phyloP scores from a whole-genome alignment of 2,888 invertebrate species.

The Parelbella ahira region DNA sequence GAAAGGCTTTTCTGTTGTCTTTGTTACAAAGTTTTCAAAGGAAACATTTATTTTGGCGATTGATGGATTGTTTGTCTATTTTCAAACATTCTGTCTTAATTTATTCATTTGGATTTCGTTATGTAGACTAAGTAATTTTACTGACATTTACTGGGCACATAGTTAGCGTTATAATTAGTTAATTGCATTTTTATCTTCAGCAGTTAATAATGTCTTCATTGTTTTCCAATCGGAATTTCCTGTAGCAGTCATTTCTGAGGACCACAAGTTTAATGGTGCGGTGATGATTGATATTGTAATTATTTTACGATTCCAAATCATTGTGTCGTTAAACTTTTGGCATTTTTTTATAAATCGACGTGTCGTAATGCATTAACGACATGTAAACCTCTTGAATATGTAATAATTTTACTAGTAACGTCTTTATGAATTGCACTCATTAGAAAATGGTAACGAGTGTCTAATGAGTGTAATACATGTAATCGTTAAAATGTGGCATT shows the following conservation, averaged over 20 bases:
- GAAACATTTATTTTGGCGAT: constrained; percentile 11
- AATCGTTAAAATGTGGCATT: no score
- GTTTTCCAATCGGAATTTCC: constrained; percentile 5
- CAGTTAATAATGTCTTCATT: constrained; percentile 13
- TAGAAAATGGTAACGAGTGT: no score
- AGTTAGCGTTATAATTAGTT: background rate
- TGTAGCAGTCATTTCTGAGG: constrained; percentile 1
- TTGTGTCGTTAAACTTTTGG: constrained; percentile 1
- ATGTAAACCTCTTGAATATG: no score
- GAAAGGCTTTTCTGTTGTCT: constrained; percentile 5
- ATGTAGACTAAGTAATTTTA: no score
- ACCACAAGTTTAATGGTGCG: constrained; percentile 9
- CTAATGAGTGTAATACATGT: no score
- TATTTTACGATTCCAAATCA: constrained; percentile 5
- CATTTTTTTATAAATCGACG: constrained; percentile 1
- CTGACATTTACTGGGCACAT: background rate
- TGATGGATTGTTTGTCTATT: constrained; percentile 7
- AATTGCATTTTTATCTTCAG: constrained; percentile 16
- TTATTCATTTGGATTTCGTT: no score
- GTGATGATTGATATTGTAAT: constrained; percentile 15
- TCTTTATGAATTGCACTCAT: no score
- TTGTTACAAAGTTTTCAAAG: constrained; percentile 2
- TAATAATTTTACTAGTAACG: no score
- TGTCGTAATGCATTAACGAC: no score
- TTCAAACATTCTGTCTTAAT: background rate